Evolutionary conservation across 2,797 vertebrate genomes (phyloP).

Genomic region (Avahi laniger): DNA sequence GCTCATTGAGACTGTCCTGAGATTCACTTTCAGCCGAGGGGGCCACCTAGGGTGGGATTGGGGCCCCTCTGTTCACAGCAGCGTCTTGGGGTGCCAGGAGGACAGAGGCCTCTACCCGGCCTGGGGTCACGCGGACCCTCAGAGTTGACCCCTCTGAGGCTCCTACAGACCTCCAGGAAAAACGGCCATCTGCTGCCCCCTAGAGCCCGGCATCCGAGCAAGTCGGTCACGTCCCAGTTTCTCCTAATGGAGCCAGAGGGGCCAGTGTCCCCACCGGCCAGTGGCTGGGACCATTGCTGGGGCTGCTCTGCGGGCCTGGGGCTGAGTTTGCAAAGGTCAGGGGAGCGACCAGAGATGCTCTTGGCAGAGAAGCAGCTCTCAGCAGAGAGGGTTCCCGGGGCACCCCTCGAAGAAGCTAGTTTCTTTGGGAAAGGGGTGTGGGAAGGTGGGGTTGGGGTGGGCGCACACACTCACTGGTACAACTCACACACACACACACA

Average conservation of each 20-base stretch:
- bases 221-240: accelerated
- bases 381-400: accelerated
- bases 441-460: accelerated
- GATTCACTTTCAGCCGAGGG: accelerated
- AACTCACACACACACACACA: too few relatives aligned
- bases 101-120: not conserved
- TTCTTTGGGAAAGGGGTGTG: not conserved
- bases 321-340: accelerated
- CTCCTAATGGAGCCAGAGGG: accelerated
- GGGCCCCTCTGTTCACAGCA: not conserved
- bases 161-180: conserved; percentile 7
- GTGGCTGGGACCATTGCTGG: accelerated
- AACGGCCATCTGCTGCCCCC: conserved; percentile 79
- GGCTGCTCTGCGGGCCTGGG: not conserved
- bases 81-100: not conserved
- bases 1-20: too few relatives aligned
- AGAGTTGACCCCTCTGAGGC: accelerated
- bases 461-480: too few relatives aligned
- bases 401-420: too few relatives aligned
- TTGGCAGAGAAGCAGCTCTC: not conserved
- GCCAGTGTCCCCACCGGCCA: not conserved
- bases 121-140: not conserved
- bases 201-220: conserved; percentile 58
- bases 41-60: accelerated
- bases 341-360: not conserved